Evolutionary conservation across 2,113 vertebrate species (phyloP), one percentile per base, ranked within the genome.

Genomic region (Callaeas wilsoni): DNA sequence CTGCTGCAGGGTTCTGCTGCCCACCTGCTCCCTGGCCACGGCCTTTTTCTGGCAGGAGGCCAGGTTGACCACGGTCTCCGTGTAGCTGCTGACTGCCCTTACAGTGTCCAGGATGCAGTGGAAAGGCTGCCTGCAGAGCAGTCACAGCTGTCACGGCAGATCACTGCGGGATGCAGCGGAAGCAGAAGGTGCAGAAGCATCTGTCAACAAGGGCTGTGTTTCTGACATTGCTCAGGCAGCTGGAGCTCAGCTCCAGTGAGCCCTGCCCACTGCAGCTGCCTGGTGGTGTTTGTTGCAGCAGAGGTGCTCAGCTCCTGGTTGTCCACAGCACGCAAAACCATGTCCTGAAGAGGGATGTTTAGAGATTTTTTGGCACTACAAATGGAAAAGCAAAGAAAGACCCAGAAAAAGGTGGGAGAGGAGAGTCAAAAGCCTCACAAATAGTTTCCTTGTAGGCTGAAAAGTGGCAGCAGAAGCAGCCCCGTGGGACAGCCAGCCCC

Each of bases 31-130:
- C 37, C 41, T 4, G 27, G 32, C 3, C 2, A 0, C 3, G 4
- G 2, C 5, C 12, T 16, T n/a, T 26, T 13, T 7, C 25, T 0
- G 0, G 35, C 1, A 0, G 39, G 22, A 1, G 2, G 44, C 37
- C 1, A 4, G 16, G 10, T 3, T 3, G 1, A 6, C 5, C 9
- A 4, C 0, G 0, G 22, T 19, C 30, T 57, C 26, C 1, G 0
- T 8, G 62, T 12, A 12, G 32, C 14, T 7, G 4, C 33, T 8
- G 2, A 19, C 13, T 5, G 1, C 13, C 42, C 12, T 37, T 10
- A 7, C 1, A 0, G 4, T 4, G 13, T 23, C 20, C 50, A 21
- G 56, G n/a, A 22, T 0, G 1, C 0, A 5, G 9, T 4, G 0
- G 2, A 41, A 33, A 21, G n/a, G n/a, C 35, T 5, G 22, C 49